A percentile compares a stretch with the other conserved stretches of the same genome.
Evolutionary conservation across 2,113 vertebrate genomes (phyloP).

Genomic region (Megaceryle torquata): DNA sequence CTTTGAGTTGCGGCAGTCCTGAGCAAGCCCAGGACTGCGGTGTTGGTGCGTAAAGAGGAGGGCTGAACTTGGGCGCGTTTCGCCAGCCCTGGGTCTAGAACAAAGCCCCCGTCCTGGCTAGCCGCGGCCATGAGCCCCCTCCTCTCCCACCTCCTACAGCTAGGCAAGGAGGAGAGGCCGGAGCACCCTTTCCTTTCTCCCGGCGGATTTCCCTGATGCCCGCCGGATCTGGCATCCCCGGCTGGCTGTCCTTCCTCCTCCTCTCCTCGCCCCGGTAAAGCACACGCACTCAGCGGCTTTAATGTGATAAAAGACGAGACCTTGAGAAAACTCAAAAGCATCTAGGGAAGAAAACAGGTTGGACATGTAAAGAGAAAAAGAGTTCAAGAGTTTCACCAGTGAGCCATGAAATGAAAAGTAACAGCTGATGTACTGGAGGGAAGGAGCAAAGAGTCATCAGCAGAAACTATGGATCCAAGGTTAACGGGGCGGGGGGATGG

Average conservation of each 20-base stretch:
- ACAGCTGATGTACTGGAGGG: constrained; percentile 70
- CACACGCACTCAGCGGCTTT: neutral
- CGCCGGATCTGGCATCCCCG: neutral
- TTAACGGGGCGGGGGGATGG: constrained; percentile 17
- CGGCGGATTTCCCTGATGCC: neutral
- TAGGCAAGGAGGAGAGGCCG: neutral
- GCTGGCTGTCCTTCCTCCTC: neutral
- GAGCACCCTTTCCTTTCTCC: neutral
- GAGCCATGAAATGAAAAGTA: constrained; percentile 83
- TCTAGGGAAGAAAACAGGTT: constrained; percentile 31
- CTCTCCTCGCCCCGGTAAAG: neutral
- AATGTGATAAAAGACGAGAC: neutral
- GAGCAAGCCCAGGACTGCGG: neutral
- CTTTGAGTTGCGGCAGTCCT: too few relatives aligned
- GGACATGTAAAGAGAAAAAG: constrained; percentile 53
- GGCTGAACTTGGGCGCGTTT: neutral
- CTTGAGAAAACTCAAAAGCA: constrained; percentile 14
- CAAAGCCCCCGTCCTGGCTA: neutral
- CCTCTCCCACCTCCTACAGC: neutral
- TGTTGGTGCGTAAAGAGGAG: rapidly evolving
- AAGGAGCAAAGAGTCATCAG: constrained; percentile 1
- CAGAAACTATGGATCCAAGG: constrained; percentile 56
- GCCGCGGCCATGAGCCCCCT: neutral
- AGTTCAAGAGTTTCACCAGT: constrained; percentile 75
- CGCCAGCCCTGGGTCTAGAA: neutral